Evolutionary conservation across 2,888 invertebrate species (phyloP), one percentile per base, ranked within the genome.

Genomic region (Eupithecia tripunctaria): DNA sequence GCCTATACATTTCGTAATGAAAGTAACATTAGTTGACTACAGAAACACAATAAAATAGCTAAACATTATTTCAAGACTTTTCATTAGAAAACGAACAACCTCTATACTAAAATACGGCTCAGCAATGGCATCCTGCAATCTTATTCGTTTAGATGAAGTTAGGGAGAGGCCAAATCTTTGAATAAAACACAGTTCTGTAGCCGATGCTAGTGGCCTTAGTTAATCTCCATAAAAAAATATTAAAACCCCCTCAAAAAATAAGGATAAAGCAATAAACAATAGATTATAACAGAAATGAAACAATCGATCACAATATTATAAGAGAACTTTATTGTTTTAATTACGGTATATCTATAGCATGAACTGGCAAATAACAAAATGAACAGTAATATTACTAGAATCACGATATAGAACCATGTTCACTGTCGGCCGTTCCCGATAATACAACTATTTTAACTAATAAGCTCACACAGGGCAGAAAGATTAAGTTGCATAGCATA

Each of bases 321-420:
- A 93, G 93, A 94, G 94, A 94, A 94, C 89, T 94, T 94, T 94
- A 94, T 94, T 94, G 89, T 93, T 91, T 87, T 93, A 94, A 92
- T 93, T 93, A 94, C 89, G 86, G 92, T 93, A 93, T 93, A 93
- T 89, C 92, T 94, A 94, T 94, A 94, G 94, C 94, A 92, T 93
- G 91, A 94, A 93, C 89, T 92, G 93, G 93, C 94, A 92, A 92
- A 83, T 92, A 94, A 94, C 91, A 90, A 91, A 91, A 92, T 86
- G 85, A 89, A 91, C 84, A 89, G 82, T 90, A 73, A 90, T 87
- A 89, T 88, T 73, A 88, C 92, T 92, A 94, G 82, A 92, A 89
- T 91, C 89, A 92, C 87, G 84, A 91, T 93, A 92, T 87, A 87
- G 89, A 92, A 91, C 90, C 91, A 88, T 89, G 90, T 91, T 89